Conservation (phyloP, 35 echinoderm and acorn worm genomes). For the Apostichopus californicus region DNA sequence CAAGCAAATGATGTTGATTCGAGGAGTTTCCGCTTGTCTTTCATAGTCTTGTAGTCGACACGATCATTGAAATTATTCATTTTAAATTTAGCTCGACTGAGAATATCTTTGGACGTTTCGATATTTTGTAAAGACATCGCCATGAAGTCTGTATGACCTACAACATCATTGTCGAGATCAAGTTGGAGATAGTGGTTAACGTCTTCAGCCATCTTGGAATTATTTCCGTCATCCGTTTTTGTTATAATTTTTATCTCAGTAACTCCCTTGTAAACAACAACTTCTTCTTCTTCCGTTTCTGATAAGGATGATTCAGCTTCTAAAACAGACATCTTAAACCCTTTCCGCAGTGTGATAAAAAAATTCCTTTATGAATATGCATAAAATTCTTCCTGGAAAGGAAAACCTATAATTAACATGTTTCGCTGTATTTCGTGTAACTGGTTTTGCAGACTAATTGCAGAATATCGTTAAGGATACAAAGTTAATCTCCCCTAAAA, state of each 20-base stretch:
- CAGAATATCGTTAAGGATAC: no score
- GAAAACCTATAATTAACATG: no score
- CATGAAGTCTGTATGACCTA: slow-evolving; percentile 21
- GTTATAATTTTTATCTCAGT: background rate
- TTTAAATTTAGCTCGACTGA: background rate
- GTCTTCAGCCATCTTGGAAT: background rate
- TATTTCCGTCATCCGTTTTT: background rate
- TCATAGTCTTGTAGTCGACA: background rate
- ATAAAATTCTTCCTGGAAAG: no score
- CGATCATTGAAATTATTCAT: background rate
- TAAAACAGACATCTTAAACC: background rate
- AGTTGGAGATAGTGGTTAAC: background rate
- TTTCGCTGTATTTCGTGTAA: no score
- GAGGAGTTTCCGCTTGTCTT: background rate
- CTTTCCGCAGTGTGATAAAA: background rate
- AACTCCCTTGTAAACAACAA: background rate
- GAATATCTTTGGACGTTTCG: background rate
- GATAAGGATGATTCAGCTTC: background rate
- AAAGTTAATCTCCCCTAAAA: no score
- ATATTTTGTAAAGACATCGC: slow-evolving; percentile 20
- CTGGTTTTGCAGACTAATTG: no score
- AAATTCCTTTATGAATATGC: background rate
- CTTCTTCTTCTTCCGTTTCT: background rate
- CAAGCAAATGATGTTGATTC: background rate
- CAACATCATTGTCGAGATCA: background rate